Conservation (phyloP, 2,113 vertebrate genomes). For the Calidris pugnax region DNA sequence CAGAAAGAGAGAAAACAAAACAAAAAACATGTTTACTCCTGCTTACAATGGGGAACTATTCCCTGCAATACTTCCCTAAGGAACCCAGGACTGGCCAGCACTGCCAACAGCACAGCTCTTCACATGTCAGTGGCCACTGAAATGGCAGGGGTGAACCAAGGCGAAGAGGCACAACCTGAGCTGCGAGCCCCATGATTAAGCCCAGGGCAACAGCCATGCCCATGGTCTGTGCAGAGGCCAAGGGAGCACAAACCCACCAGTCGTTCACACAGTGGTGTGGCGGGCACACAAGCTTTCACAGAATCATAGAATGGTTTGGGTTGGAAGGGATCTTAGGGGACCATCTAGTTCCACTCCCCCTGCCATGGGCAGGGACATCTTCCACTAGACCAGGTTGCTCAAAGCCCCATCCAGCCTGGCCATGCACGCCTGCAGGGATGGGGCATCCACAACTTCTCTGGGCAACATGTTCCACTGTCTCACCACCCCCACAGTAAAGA, state of each 20-base stretch:
- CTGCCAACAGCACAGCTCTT: neutral
- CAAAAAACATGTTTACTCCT: neutral
- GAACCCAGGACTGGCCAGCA: neutral
- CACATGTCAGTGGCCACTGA: neutral
- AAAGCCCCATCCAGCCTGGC: neutral
- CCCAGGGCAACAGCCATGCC: neutral
- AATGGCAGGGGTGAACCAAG: neutral
- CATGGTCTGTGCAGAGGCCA: neutral
- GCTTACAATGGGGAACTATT: neutral
- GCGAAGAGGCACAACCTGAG: neutral
- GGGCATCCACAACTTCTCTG: too few species aligned
- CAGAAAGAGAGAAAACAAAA: neutral
- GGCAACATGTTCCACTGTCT: neutral
- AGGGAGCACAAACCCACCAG: neutral
- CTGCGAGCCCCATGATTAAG: neutral
- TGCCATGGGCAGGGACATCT: neutral
- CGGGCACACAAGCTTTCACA: neutral
- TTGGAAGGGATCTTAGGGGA: neutral
- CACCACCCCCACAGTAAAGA: neutral
- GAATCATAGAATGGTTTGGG: neutral
- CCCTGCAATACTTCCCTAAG: neutral
- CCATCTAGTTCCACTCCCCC: neutral
- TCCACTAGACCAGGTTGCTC: neutral
- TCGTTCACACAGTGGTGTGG: accelerated
- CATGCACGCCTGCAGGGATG: neutral